phyloP scores from a whole-genome alignment of 1,140 invertebrate genomes.

The Ceratina calcarata region DNA sequence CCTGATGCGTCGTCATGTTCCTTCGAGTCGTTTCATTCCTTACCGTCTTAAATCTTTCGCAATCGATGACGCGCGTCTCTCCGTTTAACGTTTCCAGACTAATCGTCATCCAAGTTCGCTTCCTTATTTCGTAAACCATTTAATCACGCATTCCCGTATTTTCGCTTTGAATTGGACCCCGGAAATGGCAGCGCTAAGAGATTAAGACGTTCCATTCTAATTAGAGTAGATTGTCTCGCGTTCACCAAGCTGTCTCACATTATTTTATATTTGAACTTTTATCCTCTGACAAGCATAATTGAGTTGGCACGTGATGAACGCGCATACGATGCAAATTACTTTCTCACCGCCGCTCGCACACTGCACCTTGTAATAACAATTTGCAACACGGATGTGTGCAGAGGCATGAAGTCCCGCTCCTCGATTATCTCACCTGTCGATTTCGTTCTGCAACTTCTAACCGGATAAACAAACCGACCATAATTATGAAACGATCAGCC shows the following conservation, averaged over 20 bases:
- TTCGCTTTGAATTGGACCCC: neutral
- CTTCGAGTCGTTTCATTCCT: neutral
- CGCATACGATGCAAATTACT: constrained; percentile 24
- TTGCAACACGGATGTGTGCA: constrained; percentile 20
- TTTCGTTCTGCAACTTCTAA: neutral
- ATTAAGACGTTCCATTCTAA: no score
- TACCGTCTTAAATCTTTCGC: neutral
- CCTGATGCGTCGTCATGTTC: constrained; percentile 34
- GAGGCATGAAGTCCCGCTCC: constrained; percentile 16
- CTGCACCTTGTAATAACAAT: constrained; percentile 40
- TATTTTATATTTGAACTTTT: neutral
- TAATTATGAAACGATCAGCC: no score
- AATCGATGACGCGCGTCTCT: neutral
- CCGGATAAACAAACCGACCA: no score
- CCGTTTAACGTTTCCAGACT: neutral
- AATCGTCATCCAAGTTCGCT: neutral
- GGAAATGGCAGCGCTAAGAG: no score
- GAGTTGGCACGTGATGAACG: constrained; percentile 28
- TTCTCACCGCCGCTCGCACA: constrained; percentile 24
- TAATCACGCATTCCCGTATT: neutral
- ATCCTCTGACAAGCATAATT: constrained; percentile 1
- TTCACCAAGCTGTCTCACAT: no score
- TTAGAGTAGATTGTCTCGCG: no score
- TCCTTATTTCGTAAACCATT: neutral
- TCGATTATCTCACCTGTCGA: constrained; percentile 20